Percentiles rank a stretch among this genome's conserved stretches.
Evolutionary conservation across 2,113 vertebrate genomes (phyloP).

Genomic region (Daboia siamensis): DNA sequence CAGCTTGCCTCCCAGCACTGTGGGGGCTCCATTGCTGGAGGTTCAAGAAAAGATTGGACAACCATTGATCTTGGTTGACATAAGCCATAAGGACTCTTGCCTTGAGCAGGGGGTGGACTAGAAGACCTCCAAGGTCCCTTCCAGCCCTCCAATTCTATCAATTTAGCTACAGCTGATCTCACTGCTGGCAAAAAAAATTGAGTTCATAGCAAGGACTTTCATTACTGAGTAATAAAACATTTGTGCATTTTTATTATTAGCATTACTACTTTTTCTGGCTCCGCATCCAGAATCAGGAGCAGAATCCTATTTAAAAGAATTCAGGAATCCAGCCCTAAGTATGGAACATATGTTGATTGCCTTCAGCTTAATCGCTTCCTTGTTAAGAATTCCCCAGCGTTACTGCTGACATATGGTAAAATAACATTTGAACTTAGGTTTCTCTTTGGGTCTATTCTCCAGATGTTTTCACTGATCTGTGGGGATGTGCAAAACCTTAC

Average conservation of each 20-base stretch:
- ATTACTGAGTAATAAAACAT: not conserved
- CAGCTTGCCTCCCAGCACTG: no score
- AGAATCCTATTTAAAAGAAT: not conserved
- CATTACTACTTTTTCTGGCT: no score
- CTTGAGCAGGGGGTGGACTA: not conserved
- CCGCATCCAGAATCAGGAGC: not conserved
- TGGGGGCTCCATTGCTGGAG: not conserved
- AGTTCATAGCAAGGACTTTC: not conserved
- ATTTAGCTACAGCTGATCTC: not conserved
- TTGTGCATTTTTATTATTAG: not conserved
- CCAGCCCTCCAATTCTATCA: not conserved
- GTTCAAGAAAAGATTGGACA: not conserved
- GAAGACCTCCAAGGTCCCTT: not conserved
- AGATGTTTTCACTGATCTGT: slow-evolving; percentile 18
- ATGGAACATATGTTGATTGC: not conserved
- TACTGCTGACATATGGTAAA: not conserved
- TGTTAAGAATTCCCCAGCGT: not conserved
- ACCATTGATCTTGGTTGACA: not conserved
- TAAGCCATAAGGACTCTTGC: not conserved
- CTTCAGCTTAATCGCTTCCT: not conserved
- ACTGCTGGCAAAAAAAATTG: not conserved
- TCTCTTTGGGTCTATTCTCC: not conserved
- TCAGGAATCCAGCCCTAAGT: not conserved
- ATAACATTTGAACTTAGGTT: not conserved
- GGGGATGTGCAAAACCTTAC: not conserved